These are phyloP conservation scores for Pangasius macronema DNA, from an alignment of 2,797 vertebrate species.

Conservation along the genomic window DNA sequence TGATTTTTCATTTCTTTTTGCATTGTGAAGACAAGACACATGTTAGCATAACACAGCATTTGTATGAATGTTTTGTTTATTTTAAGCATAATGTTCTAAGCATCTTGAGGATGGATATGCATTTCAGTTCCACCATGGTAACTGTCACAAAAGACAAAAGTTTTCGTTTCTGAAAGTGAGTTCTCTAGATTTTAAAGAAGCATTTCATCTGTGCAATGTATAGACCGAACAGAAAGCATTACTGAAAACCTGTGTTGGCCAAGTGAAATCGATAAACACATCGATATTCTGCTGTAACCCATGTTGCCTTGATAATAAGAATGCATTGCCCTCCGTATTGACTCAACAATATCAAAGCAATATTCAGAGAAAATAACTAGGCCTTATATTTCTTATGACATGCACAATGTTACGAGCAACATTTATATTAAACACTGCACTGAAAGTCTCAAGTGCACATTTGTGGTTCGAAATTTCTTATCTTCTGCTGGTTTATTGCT, in stretches of 20 bases:
- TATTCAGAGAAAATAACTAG: background rate
- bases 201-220: background rate
- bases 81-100: background rate
- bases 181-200: background rate
- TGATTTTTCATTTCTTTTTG: background rate
- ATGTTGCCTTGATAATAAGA: background rate
- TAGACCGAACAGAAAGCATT: background rate
- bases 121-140: background rate
- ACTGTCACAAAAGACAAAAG: background rate
- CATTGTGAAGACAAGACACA: background rate
- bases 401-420: background rate
- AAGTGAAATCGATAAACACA: background rate
- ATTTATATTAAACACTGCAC: background rate
- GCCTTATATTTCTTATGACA: background rate
- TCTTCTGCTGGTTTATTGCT: constrained; percentile 30
- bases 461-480: background rate
- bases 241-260: background rate
- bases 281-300: background rate
- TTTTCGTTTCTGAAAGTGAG: background rate
- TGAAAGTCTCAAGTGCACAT: background rate
- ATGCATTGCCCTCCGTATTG: background rate
- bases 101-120: background rate
- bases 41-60: background rate
- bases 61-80: background rate
- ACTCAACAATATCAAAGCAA: background rate